These are phyloP conservation scores for Andrena fulva DNA, from an alignment of 2,888 invertebrate genomes.

Conservation along the genomic window DNA sequence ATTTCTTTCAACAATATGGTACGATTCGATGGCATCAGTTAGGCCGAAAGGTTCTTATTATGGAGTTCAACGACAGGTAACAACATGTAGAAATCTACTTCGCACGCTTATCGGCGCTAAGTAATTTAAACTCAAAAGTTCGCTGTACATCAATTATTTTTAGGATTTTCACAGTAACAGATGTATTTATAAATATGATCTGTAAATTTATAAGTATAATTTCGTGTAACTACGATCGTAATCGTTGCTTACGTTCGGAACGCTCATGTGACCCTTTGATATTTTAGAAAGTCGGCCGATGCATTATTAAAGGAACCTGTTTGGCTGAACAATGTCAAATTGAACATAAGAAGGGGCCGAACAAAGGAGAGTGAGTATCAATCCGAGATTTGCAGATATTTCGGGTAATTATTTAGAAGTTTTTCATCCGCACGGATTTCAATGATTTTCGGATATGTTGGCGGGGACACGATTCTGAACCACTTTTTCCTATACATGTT, in stretches of 20 bases:
- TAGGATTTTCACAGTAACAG: background rate
- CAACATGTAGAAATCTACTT: constrained; percentile 6
- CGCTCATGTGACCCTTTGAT: background rate
- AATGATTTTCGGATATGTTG: too few species aligned
- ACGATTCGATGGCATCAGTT: constrained; percentile 63
- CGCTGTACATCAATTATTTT: background rate
- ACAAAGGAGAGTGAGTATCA: constrained; percentile 54
- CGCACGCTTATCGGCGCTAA: background rate
- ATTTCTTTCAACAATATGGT: constrained; percentile 75
- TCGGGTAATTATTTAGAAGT: too few species aligned
- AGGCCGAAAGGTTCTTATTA: constrained; percentile 61
- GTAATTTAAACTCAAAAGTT: background rate
- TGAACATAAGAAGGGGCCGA: constrained; percentile 70
- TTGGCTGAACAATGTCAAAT: constrained; percentile 62
- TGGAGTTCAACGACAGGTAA: constrained; percentile 76
- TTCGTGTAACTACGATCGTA: background rate
- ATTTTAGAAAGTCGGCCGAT: constrained; percentile 74
- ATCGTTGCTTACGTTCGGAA: background rate
- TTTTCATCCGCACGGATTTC: too few species aligned
- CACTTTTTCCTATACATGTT: too few species aligned
- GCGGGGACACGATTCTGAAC: too few species aligned
- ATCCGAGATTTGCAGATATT: background rate
- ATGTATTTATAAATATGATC: background rate
- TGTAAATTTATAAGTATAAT: constrained; percentile 5
- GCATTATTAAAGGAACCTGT: constrained; percentile 72